Percentiles rank a stretch among this genome's conserved stretches.
Evolutionary conservation across 1,140 invertebrate genomes (phyloP).

Genomic region (Eumaeus atala): DNA sequence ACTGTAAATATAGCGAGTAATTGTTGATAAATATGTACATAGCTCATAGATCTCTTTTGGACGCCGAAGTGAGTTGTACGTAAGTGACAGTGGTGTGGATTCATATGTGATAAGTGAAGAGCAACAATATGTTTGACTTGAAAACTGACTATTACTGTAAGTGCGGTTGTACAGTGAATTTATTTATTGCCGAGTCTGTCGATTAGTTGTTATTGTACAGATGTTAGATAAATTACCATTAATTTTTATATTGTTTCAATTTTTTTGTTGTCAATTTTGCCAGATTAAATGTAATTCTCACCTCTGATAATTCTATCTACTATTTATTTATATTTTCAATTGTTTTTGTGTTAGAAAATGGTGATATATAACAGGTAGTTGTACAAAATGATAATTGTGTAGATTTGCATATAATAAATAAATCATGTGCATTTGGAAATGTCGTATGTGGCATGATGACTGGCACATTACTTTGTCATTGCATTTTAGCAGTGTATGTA

Average conservation of each 20-base stretch:
- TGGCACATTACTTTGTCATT: conserved; percentile 59
- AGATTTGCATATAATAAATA: conserved; percentile 61
- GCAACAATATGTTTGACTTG: conserved; percentile 42
- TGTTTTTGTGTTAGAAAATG: conserved; percentile 14
- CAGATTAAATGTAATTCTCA: conserved; percentile 44
- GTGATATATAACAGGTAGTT: conserved; percentile 46
- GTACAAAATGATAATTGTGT: conserved; percentile 62
- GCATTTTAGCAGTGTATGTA: conserved; percentile 65
- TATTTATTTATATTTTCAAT: conserved; percentile 44
- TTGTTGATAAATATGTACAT: conserved; percentile 63
- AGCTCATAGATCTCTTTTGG: conserved; percentile 50
- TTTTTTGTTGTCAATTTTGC: conserved; percentile 54
- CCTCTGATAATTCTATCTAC: conserved; percentile 44
- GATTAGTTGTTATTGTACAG: conserved; percentile 66
- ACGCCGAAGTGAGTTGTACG: conserved; percentile 52
- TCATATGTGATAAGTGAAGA: conserved; percentile 67
- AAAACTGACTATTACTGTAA: conserved; percentile 56
- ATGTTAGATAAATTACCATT: conserved; percentile 57
- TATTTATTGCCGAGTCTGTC: conserved; percentile 68
- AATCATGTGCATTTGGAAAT: conserved; percentile 68
- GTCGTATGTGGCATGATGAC: conserved; percentile 45
- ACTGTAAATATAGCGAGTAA: conserved; percentile 47
- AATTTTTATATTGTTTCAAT: conserved; percentile 63
- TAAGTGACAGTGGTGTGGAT: conserved; percentile 71
- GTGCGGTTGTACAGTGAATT: conserved; percentile 71